Evolutionary conservation across 2,113 vertebrate genomes (phyloP).

Genomic region (Sylvicapra grimmia): DNA sequence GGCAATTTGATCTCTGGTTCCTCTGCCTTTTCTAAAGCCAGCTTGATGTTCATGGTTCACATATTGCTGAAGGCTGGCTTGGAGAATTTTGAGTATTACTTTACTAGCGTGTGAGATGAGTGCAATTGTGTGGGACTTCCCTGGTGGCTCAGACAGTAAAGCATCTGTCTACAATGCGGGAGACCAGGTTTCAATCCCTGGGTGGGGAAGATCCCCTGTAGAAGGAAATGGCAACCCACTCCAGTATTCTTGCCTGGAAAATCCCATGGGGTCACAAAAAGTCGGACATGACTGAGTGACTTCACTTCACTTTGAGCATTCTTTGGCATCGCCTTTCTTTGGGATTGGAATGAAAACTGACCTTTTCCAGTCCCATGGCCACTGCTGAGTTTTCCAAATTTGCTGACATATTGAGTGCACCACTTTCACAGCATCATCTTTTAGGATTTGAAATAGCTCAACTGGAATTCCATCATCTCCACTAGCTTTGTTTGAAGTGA

Average conservation of each 20-base stretch:
- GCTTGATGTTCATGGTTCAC: background rate
- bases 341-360: background rate
- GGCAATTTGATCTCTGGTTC: background rate
- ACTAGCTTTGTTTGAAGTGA: background rate
- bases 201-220: too few species aligned
- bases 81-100: background rate
- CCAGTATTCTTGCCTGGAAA: too few species aligned
- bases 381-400: background rate
- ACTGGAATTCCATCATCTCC: background rate
- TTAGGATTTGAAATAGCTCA: background rate
- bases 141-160: too few species aligned
- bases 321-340: background rate
- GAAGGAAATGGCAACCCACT: too few species aligned
- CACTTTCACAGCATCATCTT: background rate
- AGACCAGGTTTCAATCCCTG: too few species aligned
- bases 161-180: too few species aligned
- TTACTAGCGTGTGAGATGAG: background rate
- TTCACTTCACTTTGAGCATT: too few species aligned
- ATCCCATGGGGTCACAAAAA: too few species aligned
- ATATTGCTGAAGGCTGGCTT: background rate
- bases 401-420: background rate
- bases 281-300: too few species aligned
- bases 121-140: accelerated
- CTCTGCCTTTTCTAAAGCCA: background rate
- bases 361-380: background rate